Conservation (phyloP, 2,888 invertebrate species). For the Amphimallon solstitiale region DNA sequence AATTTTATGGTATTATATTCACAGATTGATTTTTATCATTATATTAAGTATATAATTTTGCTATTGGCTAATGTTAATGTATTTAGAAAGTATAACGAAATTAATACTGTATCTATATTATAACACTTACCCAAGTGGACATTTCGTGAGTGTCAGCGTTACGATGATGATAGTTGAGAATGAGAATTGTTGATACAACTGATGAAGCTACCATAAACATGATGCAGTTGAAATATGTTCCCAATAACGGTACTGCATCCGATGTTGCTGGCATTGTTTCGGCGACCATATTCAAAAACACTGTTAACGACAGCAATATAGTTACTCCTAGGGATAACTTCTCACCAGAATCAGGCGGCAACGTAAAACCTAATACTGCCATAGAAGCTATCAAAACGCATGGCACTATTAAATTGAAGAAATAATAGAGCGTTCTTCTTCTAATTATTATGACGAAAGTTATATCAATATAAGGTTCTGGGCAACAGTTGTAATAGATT, state of each 20-base stretch:
- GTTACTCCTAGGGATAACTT: conserved; percentile 95
- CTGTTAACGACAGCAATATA: conserved; percentile 96
- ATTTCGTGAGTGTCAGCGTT: conserved; percentile 97
- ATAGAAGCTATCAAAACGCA: conserved; percentile 99
- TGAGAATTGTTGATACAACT: conserved; percentile 96
- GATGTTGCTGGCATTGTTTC: conserved; percentile 99
- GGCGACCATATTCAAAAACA: conserved; percentile 98
- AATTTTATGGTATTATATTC: too few species aligned
- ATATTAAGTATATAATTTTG: too few species aligned
- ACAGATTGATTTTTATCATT: too few species aligned
- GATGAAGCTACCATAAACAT: conserved; percentile 99
- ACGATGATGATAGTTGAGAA: conserved; percentile 97
- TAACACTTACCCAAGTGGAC: conserved; percentile 91
- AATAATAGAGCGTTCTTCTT: conserved; percentile 97
- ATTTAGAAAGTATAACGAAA: too few species aligned
- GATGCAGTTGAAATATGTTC: conserved; percentile 98
- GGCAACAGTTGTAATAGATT: conserved; percentile 97
- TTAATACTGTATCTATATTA: too few species aligned
- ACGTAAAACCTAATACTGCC: conserved; percentile 97
- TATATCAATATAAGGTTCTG: conserved; percentile 97
- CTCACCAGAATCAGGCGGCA: conserved; percentile 99
- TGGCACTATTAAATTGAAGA: conserved; percentile 99
- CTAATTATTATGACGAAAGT: conserved; percentile 97
- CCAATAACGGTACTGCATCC: conserved; percentile 80
- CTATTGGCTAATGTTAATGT: too few species aligned